Conservation (phyloP, 2,888 invertebrate genomes). For the Sesia apiformis region DNA sequence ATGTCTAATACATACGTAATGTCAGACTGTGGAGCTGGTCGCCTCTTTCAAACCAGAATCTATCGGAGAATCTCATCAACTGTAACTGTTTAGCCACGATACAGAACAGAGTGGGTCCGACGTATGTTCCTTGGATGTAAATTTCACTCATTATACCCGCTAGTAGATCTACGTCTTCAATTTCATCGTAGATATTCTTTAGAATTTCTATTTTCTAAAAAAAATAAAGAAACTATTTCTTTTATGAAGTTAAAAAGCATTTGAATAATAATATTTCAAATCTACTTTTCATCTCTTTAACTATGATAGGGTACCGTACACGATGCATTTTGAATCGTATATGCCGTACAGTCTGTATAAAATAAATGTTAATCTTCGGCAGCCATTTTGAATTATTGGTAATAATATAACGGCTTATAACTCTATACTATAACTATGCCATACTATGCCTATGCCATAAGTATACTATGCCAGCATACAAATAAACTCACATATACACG, state of each 20-base stretch:
- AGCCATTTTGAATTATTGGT: too few species aligned
- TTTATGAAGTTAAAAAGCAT: background rate
- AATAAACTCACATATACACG: too few species aligned
- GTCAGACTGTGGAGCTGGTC: constrained; percentile 48
- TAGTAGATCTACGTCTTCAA: constrained; percentile 45
- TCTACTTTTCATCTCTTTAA: too few species aligned
- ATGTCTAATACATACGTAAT: constrained; percentile 24
- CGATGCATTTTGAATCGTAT: too few species aligned
- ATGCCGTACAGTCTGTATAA: too few species aligned
- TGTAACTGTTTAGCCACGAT: constrained; percentile 45
- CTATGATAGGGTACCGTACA: too few species aligned
- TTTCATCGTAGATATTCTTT: constrained; percentile 31
- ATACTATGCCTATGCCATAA: too few species aligned
- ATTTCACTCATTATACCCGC: constrained; percentile 48
- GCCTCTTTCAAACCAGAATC: constrained; percentile 54
- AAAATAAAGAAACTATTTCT: constrained; percentile 2
- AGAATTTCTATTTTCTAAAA: constrained; percentile 46
- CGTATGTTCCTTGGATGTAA: constrained; percentile 29
- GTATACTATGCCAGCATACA: too few species aligned
- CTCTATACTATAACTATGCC: too few species aligned
- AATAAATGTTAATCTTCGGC: too few species aligned
- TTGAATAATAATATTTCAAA: too few species aligned
- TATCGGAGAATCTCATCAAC: constrained; percentile 36
- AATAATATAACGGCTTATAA: too few species aligned
- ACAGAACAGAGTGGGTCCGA: constrained; percentile 47